A percentile compares a stretch with the other conserved stretches of the same genome.
Conservation (phyloP, 2,888 invertebrate genomes). For the Mechanitis mazaeus region DNA sequence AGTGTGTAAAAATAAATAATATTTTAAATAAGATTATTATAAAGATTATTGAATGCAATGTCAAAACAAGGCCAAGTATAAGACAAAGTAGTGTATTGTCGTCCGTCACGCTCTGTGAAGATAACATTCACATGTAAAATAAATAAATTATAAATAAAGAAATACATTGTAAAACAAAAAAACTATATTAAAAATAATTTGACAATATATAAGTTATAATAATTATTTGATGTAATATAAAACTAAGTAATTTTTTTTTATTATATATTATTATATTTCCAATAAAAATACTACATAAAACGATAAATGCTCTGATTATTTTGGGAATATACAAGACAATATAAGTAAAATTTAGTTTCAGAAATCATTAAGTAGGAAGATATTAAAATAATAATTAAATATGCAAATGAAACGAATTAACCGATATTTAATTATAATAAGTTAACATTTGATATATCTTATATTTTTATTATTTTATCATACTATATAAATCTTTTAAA, state of each 20-base stretch:
- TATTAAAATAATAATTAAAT: too few species aligned
- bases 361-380: too few species aligned
- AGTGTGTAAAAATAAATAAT: neutral
- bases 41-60: conserved; percentile 3
- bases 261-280: too few species aligned
- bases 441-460: neutral
- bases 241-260: too few species aligned
- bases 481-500: conserved; percentile 13
- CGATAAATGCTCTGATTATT: too few species aligned
- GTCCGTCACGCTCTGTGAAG: conserved; percentile 36
- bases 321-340: too few species aligned
- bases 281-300: too few species aligned
- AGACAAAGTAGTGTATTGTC: conserved; percentile 28
- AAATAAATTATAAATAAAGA: neutral
- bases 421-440: too few species aligned
- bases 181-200: too few species aligned
- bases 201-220: neutral
- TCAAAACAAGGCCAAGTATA: conserved; percentile 3
- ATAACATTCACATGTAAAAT: conserved; percentile 19
- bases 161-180: too few species aligned
- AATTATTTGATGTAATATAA: neutral
- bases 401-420: too few species aligned
- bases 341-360: too few species aligned
- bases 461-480: neutral
- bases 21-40: neutral